Base-by-base conservation (phyloP, 37 sponge, comb jelly and placozoan genomes). In the Lycopodina hypogea region DNA sequence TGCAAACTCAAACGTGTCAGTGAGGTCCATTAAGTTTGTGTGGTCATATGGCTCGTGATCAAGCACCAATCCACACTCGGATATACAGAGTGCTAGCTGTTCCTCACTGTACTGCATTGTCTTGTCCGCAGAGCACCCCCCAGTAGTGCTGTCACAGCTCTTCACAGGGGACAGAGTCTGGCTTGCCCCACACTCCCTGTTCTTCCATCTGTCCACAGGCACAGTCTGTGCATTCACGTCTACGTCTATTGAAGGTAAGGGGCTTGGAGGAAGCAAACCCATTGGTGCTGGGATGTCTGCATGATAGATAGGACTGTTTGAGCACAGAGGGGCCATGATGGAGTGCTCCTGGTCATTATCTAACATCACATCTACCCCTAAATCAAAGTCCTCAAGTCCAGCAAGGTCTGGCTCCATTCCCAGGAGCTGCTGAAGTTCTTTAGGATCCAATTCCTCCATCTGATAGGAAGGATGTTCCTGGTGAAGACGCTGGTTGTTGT, bases 311-410 rank as follows among this genome's bases (percentile, higher is more conserved):
- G 70, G 42, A 42, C 45, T 41, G 39, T 26, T 70, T n/a, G 36
- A 15, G 38, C 26, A 37, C 9, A 59, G 34, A 7, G 82, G 74
- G 39, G 78, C 9, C 36, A 67, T 21, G 19, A 51, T 41, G 56
- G 71, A 42, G 64, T n/a, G 56, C 1, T 22, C 45, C 23, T 38
- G 79, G 26, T 78, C 86, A 1, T 65, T 14, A 21, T 75, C 82
- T 41, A 76, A 70, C 72, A 87, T 50, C 48, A 45, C 48, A 39
- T 76, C 81, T 1, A 87, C 87, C 45, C 87, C 87, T 3, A 75
- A 77, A 35, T 87, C 87, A 38, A 81, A 69, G 28, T 87, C 87
- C 6, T 71, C 78, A 3, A 78, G 36, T 17, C 70, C 63, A 4
- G 86, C 29, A 12, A 42, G 45, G 45, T 28, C 51, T 23, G 79